phyloP scores from a whole-genome alignment of 2,113 vertebrate genomes.

The Hypomesus transpacificus region DNA sequence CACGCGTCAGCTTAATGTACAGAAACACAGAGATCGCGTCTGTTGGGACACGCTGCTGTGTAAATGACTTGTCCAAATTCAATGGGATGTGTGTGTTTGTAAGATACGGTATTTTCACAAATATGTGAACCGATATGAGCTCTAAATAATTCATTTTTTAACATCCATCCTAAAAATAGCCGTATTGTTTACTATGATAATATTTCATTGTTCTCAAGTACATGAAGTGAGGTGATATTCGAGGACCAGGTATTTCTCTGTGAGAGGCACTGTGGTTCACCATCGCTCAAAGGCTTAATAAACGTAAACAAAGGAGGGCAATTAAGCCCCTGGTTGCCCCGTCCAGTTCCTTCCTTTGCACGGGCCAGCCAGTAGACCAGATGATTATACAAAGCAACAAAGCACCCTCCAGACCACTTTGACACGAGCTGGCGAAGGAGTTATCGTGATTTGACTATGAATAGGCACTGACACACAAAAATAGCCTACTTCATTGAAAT shows the following conservation, averaged over 20 bases:
- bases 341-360: slow-evolving; percentile 57
- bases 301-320: slow-evolving; percentile 66
- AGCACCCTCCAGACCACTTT: slow-evolving; percentile 12
- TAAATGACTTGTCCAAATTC: too few species aligned
- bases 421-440: background rate
- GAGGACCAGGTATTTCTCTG: too few species aligned
- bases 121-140: too few species aligned
- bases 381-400: slow-evolving; percentile 64
- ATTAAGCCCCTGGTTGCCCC: slow-evolving; percentile 45
- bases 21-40: background rate
- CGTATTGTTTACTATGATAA: too few species aligned
- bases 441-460: too few species aligned
- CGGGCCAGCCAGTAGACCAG: slow-evolving; percentile 46
- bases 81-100: too few species aligned
- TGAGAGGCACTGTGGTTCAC: background rate
- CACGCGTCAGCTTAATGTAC: background rate
- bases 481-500: background rate
- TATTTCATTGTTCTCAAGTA: too few species aligned
- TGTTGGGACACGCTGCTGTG: too few species aligned
- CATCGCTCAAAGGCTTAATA: slow-evolving; percentile 30
- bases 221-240: too few species aligned
- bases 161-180: too few species aligned
- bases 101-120: too few species aligned
- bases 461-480: background rate
- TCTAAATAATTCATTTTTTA: too few species aligned